A percentile compares a stretch with the other conserved stretches of the same genome.
Conservation (phyloP, 2,113 vertebrate species). For the Rhegmatorhina hoffmannsi region DNA sequence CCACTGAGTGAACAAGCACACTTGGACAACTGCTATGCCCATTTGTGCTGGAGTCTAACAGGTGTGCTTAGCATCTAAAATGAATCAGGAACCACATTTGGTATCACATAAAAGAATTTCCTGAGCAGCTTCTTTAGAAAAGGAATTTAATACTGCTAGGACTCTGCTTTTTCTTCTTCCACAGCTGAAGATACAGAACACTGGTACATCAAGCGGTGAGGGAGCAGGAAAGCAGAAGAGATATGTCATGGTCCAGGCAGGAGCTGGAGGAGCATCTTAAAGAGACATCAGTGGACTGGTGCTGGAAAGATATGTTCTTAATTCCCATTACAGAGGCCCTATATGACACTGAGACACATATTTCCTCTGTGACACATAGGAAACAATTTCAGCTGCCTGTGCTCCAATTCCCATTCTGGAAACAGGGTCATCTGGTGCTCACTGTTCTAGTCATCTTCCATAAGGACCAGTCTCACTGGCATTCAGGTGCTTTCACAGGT, state of each 20-base stretch:
- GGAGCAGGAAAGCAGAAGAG: neutral
- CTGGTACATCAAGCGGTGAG: neutral
- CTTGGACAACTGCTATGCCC: neutral
- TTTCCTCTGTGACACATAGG: conserved; percentile 14
- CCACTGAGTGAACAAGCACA: neutral
- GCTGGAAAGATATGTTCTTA: neutral
- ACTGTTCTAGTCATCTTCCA: neutral
- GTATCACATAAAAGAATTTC: neutral
- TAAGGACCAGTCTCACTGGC: neutral
- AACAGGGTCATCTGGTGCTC: neutral
- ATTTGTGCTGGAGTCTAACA: neutral
- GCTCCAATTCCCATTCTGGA: neutral
- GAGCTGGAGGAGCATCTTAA: neutral
- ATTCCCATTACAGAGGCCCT: neutral
- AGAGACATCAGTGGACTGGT: neutral
- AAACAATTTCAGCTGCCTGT: neutral
- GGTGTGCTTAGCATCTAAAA: neutral
- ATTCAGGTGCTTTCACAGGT: neutral
- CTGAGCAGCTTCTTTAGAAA: neutral
- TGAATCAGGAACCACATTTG: neutral
- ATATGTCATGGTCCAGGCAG: neutral
- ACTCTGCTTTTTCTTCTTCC: neutral
- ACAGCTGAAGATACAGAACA: neutral
- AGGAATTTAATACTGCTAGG: neutral
- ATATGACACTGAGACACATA: neutral